Conservation (phyloP, 1,140 invertebrate species). For the Tribolium madens region DNA sequence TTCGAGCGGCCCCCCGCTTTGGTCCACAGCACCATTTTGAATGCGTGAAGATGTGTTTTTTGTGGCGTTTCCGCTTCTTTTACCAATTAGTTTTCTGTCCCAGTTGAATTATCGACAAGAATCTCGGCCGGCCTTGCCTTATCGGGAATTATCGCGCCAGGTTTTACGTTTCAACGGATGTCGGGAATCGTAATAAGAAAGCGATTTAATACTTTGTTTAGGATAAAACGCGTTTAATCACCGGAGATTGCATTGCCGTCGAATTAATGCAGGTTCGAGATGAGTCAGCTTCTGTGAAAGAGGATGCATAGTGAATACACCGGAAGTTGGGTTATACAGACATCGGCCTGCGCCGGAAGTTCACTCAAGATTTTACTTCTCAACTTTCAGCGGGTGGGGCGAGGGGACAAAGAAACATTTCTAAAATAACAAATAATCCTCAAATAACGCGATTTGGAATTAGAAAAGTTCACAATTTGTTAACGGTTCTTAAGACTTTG, state of each 20-base stretch:
- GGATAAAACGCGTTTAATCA: constrained; percentile 14
- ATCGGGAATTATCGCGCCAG: background rate
- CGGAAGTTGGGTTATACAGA: constrained; percentile 54
- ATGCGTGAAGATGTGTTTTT: constrained; percentile 55
- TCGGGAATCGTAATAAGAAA: constrained; percentile 4
- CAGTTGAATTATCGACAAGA: constrained; percentile 33
- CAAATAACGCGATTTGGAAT: no score
- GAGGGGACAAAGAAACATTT: background rate
- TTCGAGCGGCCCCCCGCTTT: constrained; percentile 37
- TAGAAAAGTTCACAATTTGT: no score
- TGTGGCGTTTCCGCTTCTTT: constrained; percentile 58
- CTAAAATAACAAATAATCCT: no score
- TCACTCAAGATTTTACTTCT: constrained; percentile 24
- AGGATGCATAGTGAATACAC: constrained; percentile 52
- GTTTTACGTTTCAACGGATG: constrained; percentile 25
- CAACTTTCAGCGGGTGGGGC: constrained; percentile 5
- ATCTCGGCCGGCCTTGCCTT: constrained; percentile 26
- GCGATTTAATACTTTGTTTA: constrained; percentile 14
- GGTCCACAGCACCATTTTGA: constrained; percentile 48
- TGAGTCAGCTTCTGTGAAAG: constrained; percentile 8
- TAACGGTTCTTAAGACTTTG: no score
- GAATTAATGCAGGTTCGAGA: constrained; percentile 17
- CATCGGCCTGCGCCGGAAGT: constrained; percentile 51
- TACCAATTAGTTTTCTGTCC: constrained; percentile 55
- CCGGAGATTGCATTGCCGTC: constrained; percentile 25